Evolutionary conservation across 1,140 invertebrate species (phyloP), one percentile per base, ranked within the genome.

Genomic region (Drosophila pallidifrons): DNA sequence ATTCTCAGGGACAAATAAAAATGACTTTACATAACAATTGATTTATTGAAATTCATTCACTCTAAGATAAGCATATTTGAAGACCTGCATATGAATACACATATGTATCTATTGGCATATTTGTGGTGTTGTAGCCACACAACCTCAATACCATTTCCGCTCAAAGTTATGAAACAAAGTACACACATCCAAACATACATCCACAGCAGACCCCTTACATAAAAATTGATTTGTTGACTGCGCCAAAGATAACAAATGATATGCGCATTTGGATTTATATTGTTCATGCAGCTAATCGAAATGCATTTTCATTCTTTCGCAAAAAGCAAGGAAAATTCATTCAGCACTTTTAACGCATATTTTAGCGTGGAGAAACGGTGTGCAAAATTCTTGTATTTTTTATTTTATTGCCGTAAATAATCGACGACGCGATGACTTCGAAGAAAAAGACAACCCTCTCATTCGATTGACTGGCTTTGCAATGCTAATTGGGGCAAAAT

Each of bases 111-210:
- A 59, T 66, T 10, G 1, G n/a, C 0, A 15, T 47, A 10, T 57
- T 28, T 60, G 30, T 16, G 11, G 15, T 10, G 11, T 52, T 58
- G 59, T 35, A 25, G 16, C 55, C 47, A 11, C 35, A 38, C 75
- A 86, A 82, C 80, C 83, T 74, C 81, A 74, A 80, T 88, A 47
- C 69, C 80, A 80, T 88, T 89, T 88, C 83, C 83, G 85, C 57
- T 67, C 41, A 57, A 35, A 63, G 83, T 88, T 88, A 88, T 88
- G 85, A 88, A 87, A 81, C 71, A 69, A 81, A 67, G 57, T 35
- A 60, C 38, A 25, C 20, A 25, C 20, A 65, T 13, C 45, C 45
- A 30, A 35, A 65, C 41, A 5, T 11, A 43, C 45, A 43, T 66
- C 7, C 5, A 32, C 7, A 38, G 35, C 20, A 67, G 58, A 73